Percentiles rank a stretch among this genome's conserved stretches.
Conservation (phyloP, 2,888 invertebrate genomes). For the Uropetala carovei region DNA sequence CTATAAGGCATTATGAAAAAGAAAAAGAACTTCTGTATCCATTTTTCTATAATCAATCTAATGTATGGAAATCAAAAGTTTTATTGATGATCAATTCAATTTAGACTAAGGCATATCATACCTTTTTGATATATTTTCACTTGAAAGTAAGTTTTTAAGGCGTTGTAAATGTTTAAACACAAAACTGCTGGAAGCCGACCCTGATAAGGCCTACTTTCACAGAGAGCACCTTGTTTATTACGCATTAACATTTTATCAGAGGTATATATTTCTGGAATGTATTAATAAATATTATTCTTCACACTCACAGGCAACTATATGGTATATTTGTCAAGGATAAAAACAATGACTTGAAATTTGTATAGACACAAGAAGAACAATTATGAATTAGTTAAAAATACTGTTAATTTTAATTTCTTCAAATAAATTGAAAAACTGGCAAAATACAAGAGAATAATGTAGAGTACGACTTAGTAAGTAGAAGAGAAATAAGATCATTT, state of each 20-base stretch:
- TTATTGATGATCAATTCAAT: conserved; percentile 31
- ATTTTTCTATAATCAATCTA: conserved; percentile 24
- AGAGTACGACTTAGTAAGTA: conserved; percentile 54
- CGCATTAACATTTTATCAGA: conserved; percentile 47
- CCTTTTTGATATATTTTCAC: conserved; percentile 58
- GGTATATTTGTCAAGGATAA: neutral
- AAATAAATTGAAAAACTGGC: conserved; percentile 2
- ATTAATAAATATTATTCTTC: conserved; percentile 56
- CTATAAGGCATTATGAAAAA: conserved; percentile 62
- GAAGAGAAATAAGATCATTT: conserved; percentile 55
- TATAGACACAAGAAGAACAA: neutral
- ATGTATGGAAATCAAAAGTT: conserved; percentile 45
- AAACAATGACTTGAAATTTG: neutral
- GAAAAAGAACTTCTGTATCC: conserved; percentile 63
- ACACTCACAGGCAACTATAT: neutral
- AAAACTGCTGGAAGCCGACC: conserved; percentile 62
- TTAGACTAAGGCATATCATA: conserved; percentile 49
- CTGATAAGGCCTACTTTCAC: conserved; percentile 59
- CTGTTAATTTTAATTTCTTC: neutral
- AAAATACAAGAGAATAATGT: neutral
- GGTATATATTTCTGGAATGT: conserved; percentile 55
- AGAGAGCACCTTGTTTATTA: conserved; percentile 58
- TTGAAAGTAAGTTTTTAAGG: conserved; percentile 55
- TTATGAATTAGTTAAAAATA: neutral
- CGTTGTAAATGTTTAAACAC: conserved; percentile 60